Evolutionary conservation across 1,140 invertebrate genomes (phyloP).

Genomic region (Zaprionus camerounensis): DNA sequence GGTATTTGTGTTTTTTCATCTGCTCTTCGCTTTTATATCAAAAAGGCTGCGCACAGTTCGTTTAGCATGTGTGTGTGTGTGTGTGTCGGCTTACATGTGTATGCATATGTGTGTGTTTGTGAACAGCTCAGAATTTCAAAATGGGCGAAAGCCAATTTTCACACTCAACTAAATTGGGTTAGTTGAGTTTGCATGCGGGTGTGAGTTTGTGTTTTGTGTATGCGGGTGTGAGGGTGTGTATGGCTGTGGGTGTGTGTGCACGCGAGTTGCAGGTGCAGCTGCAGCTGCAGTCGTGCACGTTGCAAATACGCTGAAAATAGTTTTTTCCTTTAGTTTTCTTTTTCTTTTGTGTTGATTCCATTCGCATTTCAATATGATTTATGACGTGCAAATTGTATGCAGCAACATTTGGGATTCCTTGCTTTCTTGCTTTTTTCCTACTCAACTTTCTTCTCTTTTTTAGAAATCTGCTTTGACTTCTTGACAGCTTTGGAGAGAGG

Average conservation of each 20-base stretch:
- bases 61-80: constrained; percentile 27
- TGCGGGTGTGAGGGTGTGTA: background rate
- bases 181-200: constrained; percentile 41
- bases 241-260: background rate
- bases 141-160: constrained; percentile 80
- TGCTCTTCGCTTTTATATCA: constrained; percentile 52
- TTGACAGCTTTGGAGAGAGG: constrained; percentile 32
- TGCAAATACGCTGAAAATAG: constrained; percentile 60
- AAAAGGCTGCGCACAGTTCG: constrained; percentile 55
- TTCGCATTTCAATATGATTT: constrained; percentile 76
- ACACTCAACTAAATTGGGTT: constrained; percentile 82
- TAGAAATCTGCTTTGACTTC: constrained; percentile 27
- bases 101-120: constrained; percentile 38
- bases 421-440: constrained; percentile 37
- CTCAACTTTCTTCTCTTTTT: constrained; percentile 24
- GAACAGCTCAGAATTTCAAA: constrained; percentile 75
- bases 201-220: constrained; percentile 3
- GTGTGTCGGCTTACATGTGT: constrained; percentile 23
- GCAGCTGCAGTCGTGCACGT: constrained; percentile 37
- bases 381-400: constrained; percentile 75
- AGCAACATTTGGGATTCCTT: constrained; percentile 59
- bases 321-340: constrained; percentile 39
- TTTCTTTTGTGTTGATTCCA: constrained; percentile 49
- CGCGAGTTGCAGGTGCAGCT: constrained; percentile 57
- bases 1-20: constrained; percentile 27